These are phyloP conservation scores for Tetragnatha versicolor DNA, from an alignment of 1,140 invertebrate genomes.

Conservation along the genomic window DNA sequence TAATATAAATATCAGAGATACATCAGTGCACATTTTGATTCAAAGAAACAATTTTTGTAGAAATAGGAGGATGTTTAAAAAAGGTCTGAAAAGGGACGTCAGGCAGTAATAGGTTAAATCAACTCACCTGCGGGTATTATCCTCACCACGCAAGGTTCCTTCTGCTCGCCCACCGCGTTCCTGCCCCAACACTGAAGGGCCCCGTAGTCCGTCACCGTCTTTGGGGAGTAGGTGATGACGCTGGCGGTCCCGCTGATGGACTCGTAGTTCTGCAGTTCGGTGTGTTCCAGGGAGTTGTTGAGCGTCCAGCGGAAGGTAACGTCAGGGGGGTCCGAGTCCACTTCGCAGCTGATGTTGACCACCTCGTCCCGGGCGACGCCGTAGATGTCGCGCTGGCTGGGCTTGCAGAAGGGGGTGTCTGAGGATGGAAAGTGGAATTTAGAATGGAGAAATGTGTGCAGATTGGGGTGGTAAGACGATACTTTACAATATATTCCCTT, in stretches of 20 bases:
- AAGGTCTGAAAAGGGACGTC: too few relatives aligned
- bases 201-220: slow-evolving; percentile 84
- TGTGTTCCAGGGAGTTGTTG: slow-evolving; percentile 88
- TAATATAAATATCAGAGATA: too few relatives aligned
- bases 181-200: slow-evolving; percentile 83
- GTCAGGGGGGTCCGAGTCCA: slow-evolving; percentile 85
- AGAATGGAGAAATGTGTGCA: neutral
- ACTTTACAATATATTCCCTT: too few relatives aligned
- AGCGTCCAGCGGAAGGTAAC: slow-evolving; percentile 87
- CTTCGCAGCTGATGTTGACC: slow-evolving; percentile 84
- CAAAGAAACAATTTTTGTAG: too few relatives aligned
- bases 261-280: slow-evolving; percentile 66
- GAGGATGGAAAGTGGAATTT: slow-evolving; percentile 47
- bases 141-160: slow-evolving; percentile 83
- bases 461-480: neutral
- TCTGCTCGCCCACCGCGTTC: slow-evolving; percentile 78
- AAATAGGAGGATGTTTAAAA: too few relatives aligned
- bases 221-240: slow-evolving; percentile 81
- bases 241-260: slow-evolving; percentile 51
- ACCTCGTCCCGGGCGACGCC: slow-evolving; percentile 88
- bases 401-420: slow-evolving; percentile 79
- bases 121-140: slow-evolving; percentile 77
- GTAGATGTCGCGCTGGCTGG: slow-evolving; percentile 81
- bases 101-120: too few relatives aligned
- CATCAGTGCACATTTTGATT: too few relatives aligned